Evolutionary conservation across 2,888 invertebrate genomes (phyloP), one percentile per base, ranked within the genome.

Genomic region (Melieria crassipennis): DNA sequence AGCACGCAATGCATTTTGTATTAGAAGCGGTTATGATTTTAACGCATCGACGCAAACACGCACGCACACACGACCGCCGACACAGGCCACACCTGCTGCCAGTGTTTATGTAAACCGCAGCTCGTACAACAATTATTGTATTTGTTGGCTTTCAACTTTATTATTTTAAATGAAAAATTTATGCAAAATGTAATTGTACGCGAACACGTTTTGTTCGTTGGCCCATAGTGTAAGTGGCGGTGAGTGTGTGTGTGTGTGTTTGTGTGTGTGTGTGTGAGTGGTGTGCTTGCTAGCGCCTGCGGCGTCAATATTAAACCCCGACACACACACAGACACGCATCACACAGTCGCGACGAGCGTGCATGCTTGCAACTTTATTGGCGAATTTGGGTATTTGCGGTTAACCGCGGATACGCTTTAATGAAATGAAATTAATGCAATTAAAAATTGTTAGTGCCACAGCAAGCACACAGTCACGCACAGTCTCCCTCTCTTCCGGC

Each of bases 341-440:
- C 52, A 52, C 13, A 52, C 10, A 52, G 5, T n/a, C 52, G 52
- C 13, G 7, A 0, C 50, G 11, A 3, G 7, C 3, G 9, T 30
- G 57, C 46, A n/a, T 55, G 64, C 57, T 60, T 67, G n/a, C 10
- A 30, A 30, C 56, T 63, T 71, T 66, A 67, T 67, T 71, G 50
- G 63, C 67, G 55, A 67, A 66, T 66, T 66, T 57, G 16, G 57
- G 52, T 52, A 64, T 67, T 67, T 71, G 71, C 57, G 71, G 71
- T 52, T 56, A 57, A 67, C 71, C 71, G 50, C 67, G 63, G 57
- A 57, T 71, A 56, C 13, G 65, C 61, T 71, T 71, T 67, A 71
- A 71, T 71, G 57, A 71, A 71, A 71, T 71, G 48, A 71, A 71
- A 71, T 71, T 71, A 67, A 63, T 63, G 67, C 64, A 63, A 71